Base-by-base conservation (phyloP, 2,113 vertebrate species). In the Andinoacara biseriatus region DNA sequence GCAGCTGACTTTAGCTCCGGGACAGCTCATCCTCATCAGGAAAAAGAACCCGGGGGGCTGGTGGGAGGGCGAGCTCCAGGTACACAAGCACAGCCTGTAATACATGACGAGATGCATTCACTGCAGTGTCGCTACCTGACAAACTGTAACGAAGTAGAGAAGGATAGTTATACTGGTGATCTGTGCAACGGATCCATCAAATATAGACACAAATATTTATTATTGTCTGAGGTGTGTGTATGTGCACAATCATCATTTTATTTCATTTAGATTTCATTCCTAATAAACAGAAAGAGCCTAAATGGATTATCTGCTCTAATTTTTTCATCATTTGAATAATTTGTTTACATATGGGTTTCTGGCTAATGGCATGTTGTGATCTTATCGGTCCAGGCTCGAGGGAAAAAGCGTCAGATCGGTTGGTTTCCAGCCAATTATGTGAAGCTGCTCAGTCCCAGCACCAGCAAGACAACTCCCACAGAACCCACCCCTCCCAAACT, bases 401-500 rank as follows among this genome's bases (percentile, higher is more conserved):
- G 98, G 22, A 99, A 98, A 92, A 99, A 99, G 90, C 96, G 98
- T 15, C 98, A 99, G 93, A 99, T 99, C 56, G 98, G 98, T 40
- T 99, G 98, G 98, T 99, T 99, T 91, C 98, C 98, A 5, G 98
- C 98, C 78, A 99, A 99, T 90, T 99, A 99, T 17, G 98, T 99
- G 22, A 99, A 99, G 90, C 96, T 99, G 76, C 93, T 99, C 88
- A 99, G 98, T 88, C 98, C 98, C 22, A 98, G 98, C 87, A 99
- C 97, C 78, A 99, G 96, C 96, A 99, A 99, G 94, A 97, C 96
- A 40, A 99, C 98, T 5, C 98, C 98, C 80, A 98, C 98, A 0
- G 98, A 99, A 62, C 97, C 97, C 33, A 94, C 89, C 11, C 95
- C 95, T 4, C 96, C 97, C 14, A 97, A 97, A 95, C 92, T 97